Percentiles rank a stretch among this genome's conserved stretches.
phyloP scores from a whole-genome alignment of 2,797 vertebrate genomes.

The Myripristis murdjan region DNA sequence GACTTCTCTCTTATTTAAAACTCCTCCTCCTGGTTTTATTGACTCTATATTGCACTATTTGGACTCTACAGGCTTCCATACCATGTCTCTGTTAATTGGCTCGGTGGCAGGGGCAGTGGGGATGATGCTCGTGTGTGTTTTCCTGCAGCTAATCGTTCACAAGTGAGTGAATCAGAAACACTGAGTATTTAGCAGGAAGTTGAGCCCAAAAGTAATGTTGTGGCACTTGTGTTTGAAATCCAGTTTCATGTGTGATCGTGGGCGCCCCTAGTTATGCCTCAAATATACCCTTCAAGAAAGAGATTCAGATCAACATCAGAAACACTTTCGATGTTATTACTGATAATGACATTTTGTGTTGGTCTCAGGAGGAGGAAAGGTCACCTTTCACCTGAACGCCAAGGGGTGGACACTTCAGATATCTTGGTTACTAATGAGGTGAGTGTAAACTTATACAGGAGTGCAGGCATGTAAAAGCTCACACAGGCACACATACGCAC shows the following conservation, averaged over 20 bases:
- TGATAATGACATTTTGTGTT: slow-evolving; percentile 17
- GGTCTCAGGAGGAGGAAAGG: slow-evolving; percentile 58
- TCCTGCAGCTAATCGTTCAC: slow-evolving; percentile 56
- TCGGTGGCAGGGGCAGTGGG: slow-evolving; percentile 59
- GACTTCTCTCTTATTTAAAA: background rate
- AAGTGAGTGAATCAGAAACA: slow-evolving; percentile 52
- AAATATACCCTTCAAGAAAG: no score
- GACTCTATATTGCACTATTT: slow-evolving; percentile 7
- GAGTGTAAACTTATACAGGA: slow-evolving; percentile 22
- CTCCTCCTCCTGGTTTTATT: background rate
- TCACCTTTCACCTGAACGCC: background rate
- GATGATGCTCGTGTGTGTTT: slow-evolving; percentile 66
- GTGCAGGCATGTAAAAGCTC: background rate
- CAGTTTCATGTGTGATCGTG: no score
- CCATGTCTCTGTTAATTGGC: slow-evolving; percentile 61
- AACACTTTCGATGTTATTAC: background rate
- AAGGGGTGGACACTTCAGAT: slow-evolving; percentile 31
- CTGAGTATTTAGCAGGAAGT: background rate
- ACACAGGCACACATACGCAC: background rate
- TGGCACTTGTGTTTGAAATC: no score
- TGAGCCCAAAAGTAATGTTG: background rate
- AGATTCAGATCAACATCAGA: no score
- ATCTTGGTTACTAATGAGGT: slow-evolving; percentile 53
- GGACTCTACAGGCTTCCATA: slow-evolving; percentile 59
- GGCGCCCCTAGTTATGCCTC: no score